Evolutionary conservation across 2,888 invertebrate genomes (phyloP).

Genomic region (Lamproptera curius): DNA sequence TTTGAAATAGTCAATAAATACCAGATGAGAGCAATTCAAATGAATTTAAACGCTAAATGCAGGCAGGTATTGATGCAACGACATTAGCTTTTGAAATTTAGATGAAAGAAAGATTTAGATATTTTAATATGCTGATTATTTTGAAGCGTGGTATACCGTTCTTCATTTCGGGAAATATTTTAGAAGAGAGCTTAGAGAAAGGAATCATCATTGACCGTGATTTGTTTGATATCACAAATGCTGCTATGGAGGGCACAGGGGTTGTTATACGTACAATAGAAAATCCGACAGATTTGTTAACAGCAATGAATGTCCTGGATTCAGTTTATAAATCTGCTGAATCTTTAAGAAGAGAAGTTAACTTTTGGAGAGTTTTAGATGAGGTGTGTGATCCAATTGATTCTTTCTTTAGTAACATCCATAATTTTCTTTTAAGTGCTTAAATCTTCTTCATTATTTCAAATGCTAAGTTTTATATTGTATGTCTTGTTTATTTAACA

Average conservation of each 20-base stretch:
- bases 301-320: conserved; percentile 38
- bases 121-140: too few species aligned
- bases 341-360: conserved; percentile 36
- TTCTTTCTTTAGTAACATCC: too few species aligned
- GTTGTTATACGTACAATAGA: conserved; percentile 32
- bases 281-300: conserved; percentile 30
- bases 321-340: conserved; percentile 41
- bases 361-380: conserved; percentile 41
- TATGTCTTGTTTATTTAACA: too few species aligned
- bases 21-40: conserved; percentile 49
- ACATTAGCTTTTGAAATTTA: too few species aligned
- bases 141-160: conserved; percentile 57
- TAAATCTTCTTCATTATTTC: too few species aligned
- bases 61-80: conserved; percentile 37
- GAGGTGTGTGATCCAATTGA: conserved; percentile 36
- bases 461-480: too few species aligned
- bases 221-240: conserved; percentile 48
- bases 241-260: conserved; percentile 53
- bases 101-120: too few species aligned
- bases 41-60: conserved; percentile 53
- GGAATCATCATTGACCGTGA: conserved; percentile 38
- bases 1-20: conserved; percentile 39
- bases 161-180: conserved; percentile 51
- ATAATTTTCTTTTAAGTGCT: too few species aligned
- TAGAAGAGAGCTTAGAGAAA: conserved; percentile 31